These are phyloP conservation scores for Prionace glauca DNA, from an alignment of 2,797 vertebrate species.

Conservation along the genomic window DNA sequence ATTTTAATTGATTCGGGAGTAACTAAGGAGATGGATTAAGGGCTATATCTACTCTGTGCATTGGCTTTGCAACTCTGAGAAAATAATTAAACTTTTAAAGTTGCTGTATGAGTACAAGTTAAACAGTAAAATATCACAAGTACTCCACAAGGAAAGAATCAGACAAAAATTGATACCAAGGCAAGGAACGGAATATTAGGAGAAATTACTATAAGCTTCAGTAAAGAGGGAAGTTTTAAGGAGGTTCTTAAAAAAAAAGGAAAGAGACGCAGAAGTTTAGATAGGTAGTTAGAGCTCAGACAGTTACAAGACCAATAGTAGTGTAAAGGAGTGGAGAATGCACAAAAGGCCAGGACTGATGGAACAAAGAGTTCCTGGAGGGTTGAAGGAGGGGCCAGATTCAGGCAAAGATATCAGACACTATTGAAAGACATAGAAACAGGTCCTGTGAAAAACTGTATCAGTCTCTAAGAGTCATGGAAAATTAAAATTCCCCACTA, in stretches of 20 bases:
- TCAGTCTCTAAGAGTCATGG: not conserved
- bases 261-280: not conserved
- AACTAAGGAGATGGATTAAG: too few species aligned
- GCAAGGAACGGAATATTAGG: not conserved
- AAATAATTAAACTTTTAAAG: not conserved
- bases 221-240: not conserved
- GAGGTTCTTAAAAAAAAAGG: not conserved
- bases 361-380: not conserved
- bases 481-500: not conserved
- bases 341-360: not conserved
- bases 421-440: too few species aligned
- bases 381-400: not conserved
- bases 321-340: not conserved
- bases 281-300: not conserved
- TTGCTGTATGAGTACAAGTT: not conserved
- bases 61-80: too few species aligned
- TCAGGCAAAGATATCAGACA: not conserved
- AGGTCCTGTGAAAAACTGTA: not conserved
- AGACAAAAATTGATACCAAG: not conserved
- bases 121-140: not conserved
- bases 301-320: not conserved
- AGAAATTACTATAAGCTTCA: not conserved
- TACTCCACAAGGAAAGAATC: not conserved
- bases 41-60: too few species aligned
- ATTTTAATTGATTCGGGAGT: too few species aligned